phyloP scores from a whole-genome alignment of 2,113 vertebrate species.

The Colaptes auratus region DNA sequence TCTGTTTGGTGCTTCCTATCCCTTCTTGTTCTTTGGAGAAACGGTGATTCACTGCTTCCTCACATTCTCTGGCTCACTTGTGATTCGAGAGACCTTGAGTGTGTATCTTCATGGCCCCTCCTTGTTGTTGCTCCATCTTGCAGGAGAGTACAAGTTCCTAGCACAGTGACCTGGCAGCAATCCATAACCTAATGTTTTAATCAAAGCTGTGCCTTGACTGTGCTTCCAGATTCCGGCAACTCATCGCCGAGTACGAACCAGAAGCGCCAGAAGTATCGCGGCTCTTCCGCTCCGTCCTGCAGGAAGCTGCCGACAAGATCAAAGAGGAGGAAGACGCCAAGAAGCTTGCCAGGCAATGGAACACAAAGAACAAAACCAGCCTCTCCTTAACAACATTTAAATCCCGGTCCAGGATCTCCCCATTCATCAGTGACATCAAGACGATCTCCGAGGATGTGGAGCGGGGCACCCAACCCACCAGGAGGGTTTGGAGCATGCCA shows the following conservation, averaged over 20 bases:
- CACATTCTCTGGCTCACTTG: neutral
- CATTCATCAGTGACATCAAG: constrained; percentile 89
- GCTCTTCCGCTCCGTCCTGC: constrained; percentile 88
- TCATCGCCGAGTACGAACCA: constrained; percentile 86
- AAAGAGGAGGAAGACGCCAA: constrained; percentile 89
- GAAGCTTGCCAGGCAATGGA: constrained; percentile 89
- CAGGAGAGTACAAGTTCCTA: neutral
- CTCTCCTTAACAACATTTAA: constrained; percentile 85
- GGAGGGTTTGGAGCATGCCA: constrained; percentile 92
- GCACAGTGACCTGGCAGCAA: neutral
- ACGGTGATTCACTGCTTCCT: constrained; percentile 21
- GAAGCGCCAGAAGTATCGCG: constrained; percentile 87
- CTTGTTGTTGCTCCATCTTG: neutral
- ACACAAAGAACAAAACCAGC: constrained; percentile 84
- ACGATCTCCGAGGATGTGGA: constrained; percentile 96
- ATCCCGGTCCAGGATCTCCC: constrained; percentile 89
- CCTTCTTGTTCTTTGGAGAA: constrained; percentile 10
- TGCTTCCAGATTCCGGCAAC: constrained; percentile 88
- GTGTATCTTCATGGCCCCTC: neutral
- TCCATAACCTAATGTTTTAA: neutral
- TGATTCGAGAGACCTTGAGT: constrained; percentile 7
- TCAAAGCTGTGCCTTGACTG: constrained; percentile 29
- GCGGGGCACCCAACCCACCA: constrained; percentile 72
- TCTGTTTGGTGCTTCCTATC: constrained; percentile 10
- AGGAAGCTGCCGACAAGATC: constrained; percentile 85